Percentiles rank a stretch among this genome's conserved stretches.
Evolutionary conservation across 1,140 invertebrate genomes (phyloP).

Genomic region (Drosophila bifasciata): DNA sequence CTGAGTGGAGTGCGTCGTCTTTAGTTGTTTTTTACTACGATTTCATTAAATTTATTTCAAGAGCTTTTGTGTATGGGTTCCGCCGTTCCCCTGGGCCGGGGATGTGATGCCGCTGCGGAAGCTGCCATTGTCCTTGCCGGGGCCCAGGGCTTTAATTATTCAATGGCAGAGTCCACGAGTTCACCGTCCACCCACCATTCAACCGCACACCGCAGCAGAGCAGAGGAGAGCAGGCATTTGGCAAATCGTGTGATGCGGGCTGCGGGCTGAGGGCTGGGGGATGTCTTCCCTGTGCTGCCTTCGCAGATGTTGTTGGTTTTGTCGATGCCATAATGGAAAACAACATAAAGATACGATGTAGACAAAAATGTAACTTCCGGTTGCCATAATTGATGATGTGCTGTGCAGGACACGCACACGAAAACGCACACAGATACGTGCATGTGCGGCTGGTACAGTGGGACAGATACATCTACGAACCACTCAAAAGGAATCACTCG

Average conservation of each 20-base stretch:
- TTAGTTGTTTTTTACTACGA: background rate
- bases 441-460: conserved; percentile 15
- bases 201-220: background rate
- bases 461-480: background rate
- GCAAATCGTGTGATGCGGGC: conserved; percentile 45
- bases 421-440: conserved; percentile 25
- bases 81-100: conserved; percentile 30
- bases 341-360: conserved; percentile 61
- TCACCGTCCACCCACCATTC: background rate
- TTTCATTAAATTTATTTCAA: conserved; percentile 11
- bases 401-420: conserved; percentile 26
- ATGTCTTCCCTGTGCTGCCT: background rate
- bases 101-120: conserved; percentile 11
- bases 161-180: conserved; percentile 25
- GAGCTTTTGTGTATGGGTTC: conserved; percentile 21
- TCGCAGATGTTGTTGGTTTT: conserved; percentile 9
- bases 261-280: too few relatives aligned
- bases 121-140: conserved; percentile 42
- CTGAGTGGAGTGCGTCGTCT: too few relatives aligned
- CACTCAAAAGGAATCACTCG: too few relatives aligned
- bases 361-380: conserved; percentile 72
- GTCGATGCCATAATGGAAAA: conserved; percentile 49
- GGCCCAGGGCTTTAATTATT: conserved; percentile 61
- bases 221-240: conserved; percentile 16
- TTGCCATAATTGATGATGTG: conserved; percentile 77